Percentiles rank a stretch among this genome's conserved stretches.
phyloP scores from a whole-genome alignment of 2,888 invertebrate genomes.

The Dasypolia templi region DNA sequence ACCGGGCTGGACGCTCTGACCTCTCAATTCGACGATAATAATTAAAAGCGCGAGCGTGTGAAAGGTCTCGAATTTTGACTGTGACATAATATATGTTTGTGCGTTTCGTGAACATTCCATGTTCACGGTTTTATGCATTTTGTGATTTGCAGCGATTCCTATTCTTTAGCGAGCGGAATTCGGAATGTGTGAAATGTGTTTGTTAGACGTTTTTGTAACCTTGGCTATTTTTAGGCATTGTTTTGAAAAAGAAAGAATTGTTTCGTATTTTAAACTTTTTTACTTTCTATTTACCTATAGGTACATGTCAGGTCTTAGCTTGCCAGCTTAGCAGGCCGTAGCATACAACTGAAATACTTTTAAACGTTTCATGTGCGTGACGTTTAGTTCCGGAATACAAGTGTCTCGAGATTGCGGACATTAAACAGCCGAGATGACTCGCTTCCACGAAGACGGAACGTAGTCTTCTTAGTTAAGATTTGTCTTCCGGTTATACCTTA shows the following conservation, averaged over 20 bases:
- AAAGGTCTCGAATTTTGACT: background rate
- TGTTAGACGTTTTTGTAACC: too few species aligned
- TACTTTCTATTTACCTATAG: background rate
- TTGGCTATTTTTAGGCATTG: background rate
- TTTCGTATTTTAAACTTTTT: background rate
- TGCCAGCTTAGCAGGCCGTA: too few species aligned
- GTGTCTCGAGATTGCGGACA: too few species aligned
- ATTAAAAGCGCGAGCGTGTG: slow-evolving; percentile 23
- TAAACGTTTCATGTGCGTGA: too few species aligned
- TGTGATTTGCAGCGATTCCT: background rate
- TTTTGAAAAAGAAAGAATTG: background rate
- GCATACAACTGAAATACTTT: too few species aligned
- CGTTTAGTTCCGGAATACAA: too few species aligned
- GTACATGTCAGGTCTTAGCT: background rate
- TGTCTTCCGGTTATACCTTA: too few species aligned
- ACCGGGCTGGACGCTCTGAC: background rate
- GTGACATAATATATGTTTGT: background rate
- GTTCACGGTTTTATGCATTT: background rate
- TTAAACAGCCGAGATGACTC: too few species aligned
- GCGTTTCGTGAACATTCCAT: background rate
- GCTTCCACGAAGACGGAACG: too few species aligned
- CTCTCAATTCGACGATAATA: slow-evolving; percentile 16
- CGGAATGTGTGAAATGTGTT: too few species aligned
- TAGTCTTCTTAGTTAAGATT: too few species aligned
- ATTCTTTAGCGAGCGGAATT: too few species aligned